Percentiles rank a stretch among this genome's conserved stretches.
Evolutionary conservation across 1,140 invertebrate species (phyloP).

Genomic region (Drosophila grimshawi): DNA sequence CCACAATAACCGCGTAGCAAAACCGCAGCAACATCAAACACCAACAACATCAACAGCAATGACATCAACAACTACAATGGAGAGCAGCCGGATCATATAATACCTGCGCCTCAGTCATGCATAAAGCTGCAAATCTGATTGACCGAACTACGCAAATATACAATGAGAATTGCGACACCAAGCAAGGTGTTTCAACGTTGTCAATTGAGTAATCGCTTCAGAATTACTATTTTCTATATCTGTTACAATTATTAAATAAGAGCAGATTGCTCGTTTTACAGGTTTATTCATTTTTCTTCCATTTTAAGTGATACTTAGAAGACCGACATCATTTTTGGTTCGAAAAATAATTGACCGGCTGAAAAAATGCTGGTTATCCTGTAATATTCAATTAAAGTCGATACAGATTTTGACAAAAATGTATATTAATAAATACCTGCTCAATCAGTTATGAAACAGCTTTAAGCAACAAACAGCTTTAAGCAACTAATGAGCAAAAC

Average conservation of each 20-base stretch:
- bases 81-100: constrained; percentile 13
- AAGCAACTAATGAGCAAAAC: too few relatives aligned
- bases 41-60: constrained; percentile 22
- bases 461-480: too few relatives aligned
- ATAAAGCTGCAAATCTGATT: constrained; percentile 49
- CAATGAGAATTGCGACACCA: background rate
- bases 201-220: constrained; percentile 28
- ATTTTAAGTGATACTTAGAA: too few relatives aligned
- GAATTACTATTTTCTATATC: background rate
- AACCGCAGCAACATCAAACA: constrained; percentile 28
- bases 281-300: background rate
- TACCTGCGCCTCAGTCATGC: constrained; percentile 43
- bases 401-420: too few relatives aligned
- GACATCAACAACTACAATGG: constrained; percentile 18
- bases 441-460: too few relatives aligned
- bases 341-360: too few relatives aligned
- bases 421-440: too few relatives aligned
- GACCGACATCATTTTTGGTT: too few relatives aligned
- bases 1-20: constrained; percentile 55
- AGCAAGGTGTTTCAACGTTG: constrained; percentile 11
- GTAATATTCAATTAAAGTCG: too few relatives aligned
- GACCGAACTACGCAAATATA: constrained; percentile 8
- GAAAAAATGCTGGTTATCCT: too few relatives aligned
- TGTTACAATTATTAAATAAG: background rate
- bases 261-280: background rate